A percentile compares a stretch with the other conserved stretches of the same genome.
Conservation (phyloP, 2,888 invertebrate genomes). For the Fabriciana adippe region DNA sequence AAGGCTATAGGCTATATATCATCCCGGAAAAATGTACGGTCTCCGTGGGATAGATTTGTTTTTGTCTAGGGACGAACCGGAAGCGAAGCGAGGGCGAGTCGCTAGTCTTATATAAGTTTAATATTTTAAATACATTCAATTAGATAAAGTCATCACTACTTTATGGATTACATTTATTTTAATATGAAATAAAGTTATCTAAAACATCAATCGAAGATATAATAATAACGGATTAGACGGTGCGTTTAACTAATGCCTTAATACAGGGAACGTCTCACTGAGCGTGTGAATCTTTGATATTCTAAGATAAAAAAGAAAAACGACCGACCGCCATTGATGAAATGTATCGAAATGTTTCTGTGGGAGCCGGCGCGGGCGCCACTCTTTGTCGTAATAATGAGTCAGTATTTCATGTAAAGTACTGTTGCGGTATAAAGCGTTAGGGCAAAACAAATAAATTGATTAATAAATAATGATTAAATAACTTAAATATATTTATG, state of each 20-base stretch:
- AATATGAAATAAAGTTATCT: constrained; percentile 48
- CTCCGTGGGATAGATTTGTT: no score
- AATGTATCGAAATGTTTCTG: constrained; percentile 62
- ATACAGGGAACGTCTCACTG: constrained; percentile 57
- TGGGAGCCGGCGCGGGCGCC: constrained; percentile 68
- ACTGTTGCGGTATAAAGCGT: neutral
- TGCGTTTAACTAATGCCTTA: constrained; percentile 49
- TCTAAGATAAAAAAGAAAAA: constrained; percentile 42
- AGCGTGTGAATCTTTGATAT: constrained; percentile 65
- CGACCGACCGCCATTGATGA: constrained; percentile 61
- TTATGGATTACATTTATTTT: neutral
- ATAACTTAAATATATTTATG: no score
- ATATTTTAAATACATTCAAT: neutral
- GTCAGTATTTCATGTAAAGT: constrained; percentile 54
- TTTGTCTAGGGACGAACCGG: no score
- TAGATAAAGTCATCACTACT: neutral
- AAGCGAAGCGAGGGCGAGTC: no score
- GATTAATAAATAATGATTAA: neutral
- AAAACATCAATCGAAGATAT: constrained; percentile 57
- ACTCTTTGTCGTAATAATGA: constrained; percentile 57
- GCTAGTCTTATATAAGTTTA: no score
- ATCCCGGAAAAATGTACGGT: no score
- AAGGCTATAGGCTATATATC: no score
- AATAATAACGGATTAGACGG: constrained; percentile 50
- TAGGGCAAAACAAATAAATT: neutral